Evolutionary conservation across 2,113 vertebrate species (phyloP), one percentile per base, ranked within the genome.

Genomic region (Ramphastos sulfuratus): DNA sequence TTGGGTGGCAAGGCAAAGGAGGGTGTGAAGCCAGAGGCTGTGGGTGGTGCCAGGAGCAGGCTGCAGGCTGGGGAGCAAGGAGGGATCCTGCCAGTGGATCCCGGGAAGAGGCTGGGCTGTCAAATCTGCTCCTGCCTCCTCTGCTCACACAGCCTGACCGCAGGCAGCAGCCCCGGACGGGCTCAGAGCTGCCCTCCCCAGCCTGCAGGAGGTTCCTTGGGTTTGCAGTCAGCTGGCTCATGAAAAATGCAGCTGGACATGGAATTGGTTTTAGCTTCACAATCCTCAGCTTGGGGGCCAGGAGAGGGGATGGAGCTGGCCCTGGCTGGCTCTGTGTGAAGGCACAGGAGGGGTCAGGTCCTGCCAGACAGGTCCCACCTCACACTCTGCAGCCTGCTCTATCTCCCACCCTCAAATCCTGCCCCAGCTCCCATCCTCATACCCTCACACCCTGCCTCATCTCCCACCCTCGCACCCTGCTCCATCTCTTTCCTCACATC

Each of bases 171-270:
- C 60, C 1, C 1, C 86, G 56, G 24, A 10, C 6, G 4, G 73
- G 35, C 76, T 21, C 2, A 0, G 39, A 66, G 33, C 65, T 48
- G 7, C 37, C 65, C 15, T 7, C 37, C 73, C 27, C 33, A 1
- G 2, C 76, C 54, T 33, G 61, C 73, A 78, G 78, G 79, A 76
- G 63, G 9, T 71, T 90, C 73, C 85, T 74, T 95, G 91, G 72
- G 89, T 90, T 92, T 89, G 89, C 76, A 86, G 92, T 88, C 94
- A 75, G 84, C 79, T 61, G 91, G 56, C 89, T 97, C 94, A 97
- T 97, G 95, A 97, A 97, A 97, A 95, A 97, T 97, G 95, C 92
- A 96, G 87, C 54, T 30, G 65, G 75, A 96, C 96, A 96, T 2
- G 95, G 87, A 95, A 95, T 95, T 87, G 79, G 91, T 96, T 97